phyloP scores from a whole-genome alignment of 2,113 vertebrate species.

The Triplophysa dalaica region DNA sequence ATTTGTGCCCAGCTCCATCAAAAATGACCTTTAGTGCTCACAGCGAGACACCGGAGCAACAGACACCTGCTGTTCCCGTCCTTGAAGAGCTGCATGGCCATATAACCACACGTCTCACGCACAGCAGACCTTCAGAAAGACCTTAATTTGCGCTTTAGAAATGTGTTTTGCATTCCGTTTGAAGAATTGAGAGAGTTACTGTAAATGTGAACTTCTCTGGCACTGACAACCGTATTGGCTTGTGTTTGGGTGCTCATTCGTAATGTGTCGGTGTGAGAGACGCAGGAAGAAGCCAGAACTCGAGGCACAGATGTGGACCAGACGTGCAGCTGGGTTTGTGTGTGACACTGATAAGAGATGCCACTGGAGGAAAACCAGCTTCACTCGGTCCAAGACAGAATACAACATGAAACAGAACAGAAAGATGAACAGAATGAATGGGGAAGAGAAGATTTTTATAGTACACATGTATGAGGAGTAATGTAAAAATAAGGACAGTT shows the following conservation, averaged over 20 bases:
- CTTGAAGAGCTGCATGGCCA: constrained; percentile 27
- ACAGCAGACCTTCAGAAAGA: not conserved
- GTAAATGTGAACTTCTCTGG: not conserved
- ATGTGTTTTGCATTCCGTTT: not conserved
- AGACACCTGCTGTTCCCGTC: constrained; percentile 47
- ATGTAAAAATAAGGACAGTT: no score
- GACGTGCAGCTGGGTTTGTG: constrained; percentile 21
- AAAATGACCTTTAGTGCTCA: constrained; percentile 52
- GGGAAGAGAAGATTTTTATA: not conserved
- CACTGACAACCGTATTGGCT: not conserved
- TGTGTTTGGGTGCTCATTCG: not conserved
- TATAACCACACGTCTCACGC: not conserved
- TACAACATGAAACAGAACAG: not conserved
- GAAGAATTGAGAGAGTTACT: not conserved
- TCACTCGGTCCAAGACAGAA: constrained; percentile 1
- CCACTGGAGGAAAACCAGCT: constrained; percentile 13
- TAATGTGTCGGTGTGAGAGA: constrained; percentile 1
- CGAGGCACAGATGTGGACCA: constrained; percentile 10
- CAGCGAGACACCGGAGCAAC: constrained; percentile 41
- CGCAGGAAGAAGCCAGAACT: not conserved
- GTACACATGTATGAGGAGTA: not conserved
- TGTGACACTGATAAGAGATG: constrained; percentile 29
- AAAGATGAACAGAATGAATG: not conserved
- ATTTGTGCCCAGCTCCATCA: constrained; percentile 33
- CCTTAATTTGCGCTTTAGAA: constrained; percentile 6